A percentile compares a stretch with the other conserved stretches of the same genome.
These are phyloP conservation scores for Otis tarda DNA, from an alignment of 2,113 vertebrate species.

Conservation along the genomic window DNA sequence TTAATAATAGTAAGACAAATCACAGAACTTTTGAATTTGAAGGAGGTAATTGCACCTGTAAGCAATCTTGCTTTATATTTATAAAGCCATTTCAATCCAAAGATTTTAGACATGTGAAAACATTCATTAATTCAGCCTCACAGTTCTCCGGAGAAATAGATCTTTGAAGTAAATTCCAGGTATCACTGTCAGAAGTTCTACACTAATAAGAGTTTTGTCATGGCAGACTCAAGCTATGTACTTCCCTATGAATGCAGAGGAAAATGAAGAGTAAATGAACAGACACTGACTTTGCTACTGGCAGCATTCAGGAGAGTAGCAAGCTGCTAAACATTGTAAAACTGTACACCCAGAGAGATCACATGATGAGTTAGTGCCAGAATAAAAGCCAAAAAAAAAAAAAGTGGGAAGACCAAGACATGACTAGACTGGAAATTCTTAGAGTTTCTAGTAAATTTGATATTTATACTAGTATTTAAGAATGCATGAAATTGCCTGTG, in stretches of 20 bases:
- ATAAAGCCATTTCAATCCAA: background rate
- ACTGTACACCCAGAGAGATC: background rate
- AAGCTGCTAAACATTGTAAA: background rate
- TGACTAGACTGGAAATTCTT: background rate
- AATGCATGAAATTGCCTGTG: background rate
- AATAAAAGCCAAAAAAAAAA: background rate
- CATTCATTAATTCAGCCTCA: background rate
- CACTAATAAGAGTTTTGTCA: background rate
- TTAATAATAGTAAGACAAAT: background rate
- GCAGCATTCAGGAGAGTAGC: background rate
- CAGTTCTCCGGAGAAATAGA: background rate
- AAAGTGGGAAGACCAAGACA: background rate
- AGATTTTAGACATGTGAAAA: background rate
- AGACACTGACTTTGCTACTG: background rate
- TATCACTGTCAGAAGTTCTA: background rate
- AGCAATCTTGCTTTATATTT: background rate
- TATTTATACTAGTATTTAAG: background rate
- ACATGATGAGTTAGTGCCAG: background rate
- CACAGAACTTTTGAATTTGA: background rate
- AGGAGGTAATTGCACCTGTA: background rate
- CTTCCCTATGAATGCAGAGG: background rate
- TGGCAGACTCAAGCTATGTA: background rate
- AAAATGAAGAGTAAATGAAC: background rate
- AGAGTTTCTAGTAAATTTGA: background rate
- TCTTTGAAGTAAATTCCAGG: background rate